Conservation (phyloP, 2,797 vertebrate species). For the Macrochelys suwanniensis region DNA sequence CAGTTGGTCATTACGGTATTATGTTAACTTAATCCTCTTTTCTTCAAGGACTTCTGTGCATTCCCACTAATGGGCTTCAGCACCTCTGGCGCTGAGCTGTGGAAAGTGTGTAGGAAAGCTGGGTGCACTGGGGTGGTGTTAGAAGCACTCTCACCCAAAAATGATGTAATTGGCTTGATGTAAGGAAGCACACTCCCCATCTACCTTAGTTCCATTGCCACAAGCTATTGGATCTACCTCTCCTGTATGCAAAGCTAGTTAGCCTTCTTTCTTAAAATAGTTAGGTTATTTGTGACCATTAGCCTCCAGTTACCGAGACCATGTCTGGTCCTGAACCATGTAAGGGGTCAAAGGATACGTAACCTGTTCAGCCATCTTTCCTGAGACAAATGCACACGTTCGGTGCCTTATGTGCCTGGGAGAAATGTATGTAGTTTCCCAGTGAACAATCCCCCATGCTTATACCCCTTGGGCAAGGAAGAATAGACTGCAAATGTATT, state of each 20-base stretch:
- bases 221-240: not conserved
- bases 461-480: not conserved
- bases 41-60: not conserved
- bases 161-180: not conserved
- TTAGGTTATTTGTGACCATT: not conserved
- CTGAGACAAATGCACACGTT: not conserved
- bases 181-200: not conserved
- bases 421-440: not conserved
- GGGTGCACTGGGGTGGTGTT: not conserved
- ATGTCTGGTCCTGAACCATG: not conserved
- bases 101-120: not conserved
- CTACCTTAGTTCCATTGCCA: not conserved
- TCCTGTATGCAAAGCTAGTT: not conserved
- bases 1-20: not conserved
- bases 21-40: not conserved
- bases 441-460: not conserved
- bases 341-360: not conserved
- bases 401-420: not conserved
- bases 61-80: not conserved
- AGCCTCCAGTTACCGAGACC: not conserved
- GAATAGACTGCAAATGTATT: not conserved
- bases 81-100: not conserved
- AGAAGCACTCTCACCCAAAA: not conserved
- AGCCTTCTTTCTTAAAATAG: not conserved
- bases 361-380: not conserved